These are phyloP conservation scores for Trachythela sp. DNA, from an alignment of 64 coral and sea anemone species.

Conservation along the genomic window DNA sequence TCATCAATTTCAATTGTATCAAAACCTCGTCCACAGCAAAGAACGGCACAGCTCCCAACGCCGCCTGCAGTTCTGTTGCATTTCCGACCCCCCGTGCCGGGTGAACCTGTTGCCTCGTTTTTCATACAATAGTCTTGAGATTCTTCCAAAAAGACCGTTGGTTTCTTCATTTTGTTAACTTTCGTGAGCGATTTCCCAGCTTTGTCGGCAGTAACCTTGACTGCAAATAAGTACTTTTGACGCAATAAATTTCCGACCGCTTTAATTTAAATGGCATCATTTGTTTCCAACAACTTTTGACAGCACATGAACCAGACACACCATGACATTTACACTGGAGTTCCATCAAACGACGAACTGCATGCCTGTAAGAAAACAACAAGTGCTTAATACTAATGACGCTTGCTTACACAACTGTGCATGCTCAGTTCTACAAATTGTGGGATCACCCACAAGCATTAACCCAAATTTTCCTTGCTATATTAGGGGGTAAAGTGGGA, in stretches of 20 bases:
- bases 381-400: too few relatives aligned
- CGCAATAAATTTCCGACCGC: constrained; percentile 58
- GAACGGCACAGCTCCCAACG: constrained; percentile 55
- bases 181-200: constrained; percentile 54
- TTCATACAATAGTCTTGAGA: constrained; percentile 78
- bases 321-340: constrained; percentile 59
- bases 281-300: constrained; percentile 20
- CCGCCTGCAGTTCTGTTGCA: constrained; percentile 59
- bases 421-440: too few relatives aligned
- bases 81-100: constrained; percentile 67
- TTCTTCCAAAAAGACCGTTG: constrained; percentile 79
- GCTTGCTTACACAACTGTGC: too few relatives aligned
- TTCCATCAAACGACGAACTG: constrained; percentile 63
- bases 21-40: constrained; percentile 89
- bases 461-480: too few relatives aligned
- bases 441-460: too few relatives aligned
- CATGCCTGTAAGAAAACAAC: constrained; percentile 61
- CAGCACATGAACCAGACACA: background rate
- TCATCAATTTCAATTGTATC: constrained; percentile 94
- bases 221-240: constrained; percentile 37
- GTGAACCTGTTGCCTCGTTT: constrained; percentile 70
- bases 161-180: constrained; percentile 30
- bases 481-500: too few relatives aligned
- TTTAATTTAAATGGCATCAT: constrained; percentile 23
- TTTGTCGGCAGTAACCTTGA: constrained; percentile 60